Percentiles rank a stretch among this genome's conserved stretches.
phyloP scores from a whole-genome alignment of 2,888 invertebrate species.

The Liopterus haemorrhoidalis region DNA sequence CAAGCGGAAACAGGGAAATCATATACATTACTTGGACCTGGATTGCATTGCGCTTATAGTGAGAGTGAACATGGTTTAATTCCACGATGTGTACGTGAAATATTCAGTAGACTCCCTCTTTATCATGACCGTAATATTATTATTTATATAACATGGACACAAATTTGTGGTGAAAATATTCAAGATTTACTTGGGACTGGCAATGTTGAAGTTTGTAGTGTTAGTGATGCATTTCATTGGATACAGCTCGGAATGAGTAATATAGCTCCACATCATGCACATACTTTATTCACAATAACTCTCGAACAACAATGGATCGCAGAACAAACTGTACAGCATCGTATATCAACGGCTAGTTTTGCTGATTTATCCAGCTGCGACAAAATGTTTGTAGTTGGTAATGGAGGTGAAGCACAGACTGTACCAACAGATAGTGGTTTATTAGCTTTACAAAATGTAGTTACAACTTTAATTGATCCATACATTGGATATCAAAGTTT shows the following conservation, averaged over 20 bases:
- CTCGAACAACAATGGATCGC: constrained; percentile 69
- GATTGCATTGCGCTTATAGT: constrained; percentile 54
- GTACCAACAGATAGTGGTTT: constrained; percentile 58
- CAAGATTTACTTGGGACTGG: constrained; percentile 50
- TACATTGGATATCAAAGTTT: constrained; percentile 35
- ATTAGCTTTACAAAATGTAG: constrained; percentile 60
- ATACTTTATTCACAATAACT: constrained; percentile 66
- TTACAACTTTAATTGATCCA: constrained; percentile 52
- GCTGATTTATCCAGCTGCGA: constrained; percentile 61
- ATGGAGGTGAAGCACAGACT: constrained; percentile 46
- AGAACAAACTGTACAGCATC: constrained; percentile 62
- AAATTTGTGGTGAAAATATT: constrained; percentile 63
- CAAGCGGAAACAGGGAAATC: constrained; percentile 63
- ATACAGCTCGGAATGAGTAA: constrained; percentile 61
- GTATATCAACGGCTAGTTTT: constrained; percentile 68
- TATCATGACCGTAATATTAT: constrained; percentile 60
- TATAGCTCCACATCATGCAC: constrained; percentile 53
- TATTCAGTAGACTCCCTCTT: constrained; percentile 60
- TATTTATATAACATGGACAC: constrained; percentile 67
- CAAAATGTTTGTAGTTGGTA: constrained; percentile 46
- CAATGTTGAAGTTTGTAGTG: constrained; percentile 54
- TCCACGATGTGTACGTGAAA: constrained; percentile 64
- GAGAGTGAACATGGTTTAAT: constrained; percentile 68
- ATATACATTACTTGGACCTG: constrained; percentile 67
- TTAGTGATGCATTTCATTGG: constrained; percentile 67